Evolutionary conservation across 2,888 invertebrate species (phyloP), one percentile per base, ranked within the genome.

Genomic region (Caenorhabditis auriculariae): DNA sequence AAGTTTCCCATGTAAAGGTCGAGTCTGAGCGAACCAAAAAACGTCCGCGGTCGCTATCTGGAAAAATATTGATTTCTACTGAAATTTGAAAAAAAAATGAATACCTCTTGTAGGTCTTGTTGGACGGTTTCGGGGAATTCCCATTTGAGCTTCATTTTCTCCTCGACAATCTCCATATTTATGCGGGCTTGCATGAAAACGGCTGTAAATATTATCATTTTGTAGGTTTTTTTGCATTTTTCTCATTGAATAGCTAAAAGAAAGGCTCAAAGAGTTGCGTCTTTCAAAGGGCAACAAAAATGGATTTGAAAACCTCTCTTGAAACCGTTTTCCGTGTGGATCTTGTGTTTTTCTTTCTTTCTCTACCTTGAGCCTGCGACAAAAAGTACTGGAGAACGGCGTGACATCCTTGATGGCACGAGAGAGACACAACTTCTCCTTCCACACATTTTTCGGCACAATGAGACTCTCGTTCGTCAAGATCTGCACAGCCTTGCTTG

Each of bases 331-430:
- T 28, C 15, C 12, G 21, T 4, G 15, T 4, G 19, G 26, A 21
- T 43, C 32, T 45, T 35, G 15, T 45, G n/a, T 32, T 28, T 29
- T 12, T 28, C 15, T 37, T 54, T 21, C n/a, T n/a, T n/a, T n/a
- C n/a, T n/a, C n/a, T 49, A 70, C 75, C 53, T 63, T 77, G 77
- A 43, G 78, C 69, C 43, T 76, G 74, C 19, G 74, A 61, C 2
- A 78, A 39, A 47, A 77, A 77, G 2, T 74, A 61, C n/a, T 72
- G 73, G 3, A 72, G 52, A 29, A 77, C 73, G 4, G 77, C 76
- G 15, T 72, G 61, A 51, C 78, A 77, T 19, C 78, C 77, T 46
- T 78, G 77, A 15, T 63, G 54, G 45, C 77, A 77, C 21, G 51
- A 28, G 3, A 35, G 41, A 7, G 46, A 50, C 7, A 63, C 54